Evolutionary conservation across 2,888 invertebrate species (phyloP), one percentile per base, ranked within the genome.

Genomic region (Agonum fuliginosum): DNA sequence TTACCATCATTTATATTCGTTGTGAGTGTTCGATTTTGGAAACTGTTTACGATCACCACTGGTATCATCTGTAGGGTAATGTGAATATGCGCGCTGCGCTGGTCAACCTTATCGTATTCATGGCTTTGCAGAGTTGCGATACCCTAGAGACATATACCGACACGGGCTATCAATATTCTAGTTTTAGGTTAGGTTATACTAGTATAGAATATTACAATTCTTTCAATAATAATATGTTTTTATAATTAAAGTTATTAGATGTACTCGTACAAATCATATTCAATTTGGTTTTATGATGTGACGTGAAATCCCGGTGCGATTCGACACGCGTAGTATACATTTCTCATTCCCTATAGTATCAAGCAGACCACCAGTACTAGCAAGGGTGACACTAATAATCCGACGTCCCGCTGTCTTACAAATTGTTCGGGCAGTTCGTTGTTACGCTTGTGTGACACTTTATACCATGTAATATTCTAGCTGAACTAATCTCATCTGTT

Each of bases 41-140:
- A 84, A 86, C 84, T 84, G 81, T 83, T 82, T 82, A 83, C 82
- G 82, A 82, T 81, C 81, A 83, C 83, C 83, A 85, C 86, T 83
- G 84, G 84, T 86, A 85, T 84, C 86, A 86, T 87, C 86, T 86
- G 85, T 86, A 87, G 86, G 86, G 86, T 86, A 87, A 87, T 86
- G 85, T n/a, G n/a, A n/a, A n/a, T n/a, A n/a, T n/a, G n/a, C n/a
- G n/a, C n/a, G n/a, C n/a, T n/a, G n/a, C 83, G 84, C 86, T 84
- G 80, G 82, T 82, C 81, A 75, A 75, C 75, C 75, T 75, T 75
- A 75, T 65, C 48, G 67, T 75, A 75, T 75, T 75, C 75, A 75
- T 75, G 34, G 51, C n/a, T n/a, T n/a, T n/a, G n/a, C n/a, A n/a
- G n/a, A n/a, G 17, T 24, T 17, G 48, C 48, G 67, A 30, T n/a